phyloP scores from a whole-genome alignment of 2,113 vertebrate species.

The Lagenorhynchus albirostris region DNA sequence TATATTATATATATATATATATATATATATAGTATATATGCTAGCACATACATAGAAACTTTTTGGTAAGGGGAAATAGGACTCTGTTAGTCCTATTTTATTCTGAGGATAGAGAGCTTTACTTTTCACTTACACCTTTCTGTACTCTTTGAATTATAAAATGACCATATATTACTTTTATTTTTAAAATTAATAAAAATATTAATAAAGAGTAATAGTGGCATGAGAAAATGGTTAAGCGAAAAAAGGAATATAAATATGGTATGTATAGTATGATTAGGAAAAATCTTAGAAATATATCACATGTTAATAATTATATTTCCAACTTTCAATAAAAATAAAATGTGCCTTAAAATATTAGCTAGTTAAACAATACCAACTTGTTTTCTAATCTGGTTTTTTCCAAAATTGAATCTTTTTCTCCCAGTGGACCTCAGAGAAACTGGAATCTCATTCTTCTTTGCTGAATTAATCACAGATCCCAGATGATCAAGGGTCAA shows the following conservation, averaged over 20 bases:
- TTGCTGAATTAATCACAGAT: slow-evolving; percentile 46
- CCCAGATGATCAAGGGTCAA: background rate
- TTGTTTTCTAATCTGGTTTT: background rate
- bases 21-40: too few relatives aligned
- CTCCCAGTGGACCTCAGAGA: slow-evolving; percentile 25
- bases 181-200: background rate
- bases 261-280: background rate
- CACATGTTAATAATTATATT: background rate
- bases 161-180: background rate
- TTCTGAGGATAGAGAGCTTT: background rate
- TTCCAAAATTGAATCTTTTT: slow-evolving; percentile 6
- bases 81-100: background rate
- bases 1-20: too few relatives aligned
- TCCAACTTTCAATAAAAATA: background rate
- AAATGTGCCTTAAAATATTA: slow-evolving; percentile 20
- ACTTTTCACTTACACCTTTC: background rate
- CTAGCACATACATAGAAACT: background rate
- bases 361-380: background rate
- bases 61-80: background rate
- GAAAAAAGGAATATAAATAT: background rate
- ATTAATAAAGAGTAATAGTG: background rate
- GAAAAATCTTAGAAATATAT: background rate
- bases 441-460: background rate
- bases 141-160: background rate
- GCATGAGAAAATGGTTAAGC: background rate